phyloP scores from a whole-genome alignment of 2,888 invertebrate genomes.

The Cataglyphis cursor region DNA sequence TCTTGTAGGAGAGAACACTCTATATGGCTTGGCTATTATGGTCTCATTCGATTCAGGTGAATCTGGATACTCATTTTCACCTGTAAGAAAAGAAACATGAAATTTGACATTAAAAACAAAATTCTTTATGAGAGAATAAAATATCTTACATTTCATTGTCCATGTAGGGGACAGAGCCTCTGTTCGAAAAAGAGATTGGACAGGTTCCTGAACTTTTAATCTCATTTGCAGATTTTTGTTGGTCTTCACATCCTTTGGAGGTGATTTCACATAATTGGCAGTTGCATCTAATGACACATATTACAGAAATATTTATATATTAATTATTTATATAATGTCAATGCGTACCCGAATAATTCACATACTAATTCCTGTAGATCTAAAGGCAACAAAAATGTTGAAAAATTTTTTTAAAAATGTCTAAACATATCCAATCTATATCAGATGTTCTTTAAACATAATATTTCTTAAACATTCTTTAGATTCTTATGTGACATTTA shows the following conservation, averaged over 20 bases:
- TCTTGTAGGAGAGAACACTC: constrained; percentile 83
- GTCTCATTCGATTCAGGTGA: constrained; percentile 86
- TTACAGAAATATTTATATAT: background rate
- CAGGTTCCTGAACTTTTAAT: constrained; percentile 81
- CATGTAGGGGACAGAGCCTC: constrained; percentile 84
- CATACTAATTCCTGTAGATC: background rate
- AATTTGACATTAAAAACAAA: background rate
- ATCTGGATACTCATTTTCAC: constrained; percentile 84
- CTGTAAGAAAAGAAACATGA: constrained; percentile 60
- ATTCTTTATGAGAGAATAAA: background rate
- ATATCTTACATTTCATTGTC: constrained; percentile 79
- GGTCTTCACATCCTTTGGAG: constrained; percentile 84
- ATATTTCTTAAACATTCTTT: background rate
- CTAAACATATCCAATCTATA: background rate
- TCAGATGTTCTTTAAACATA: background rate
- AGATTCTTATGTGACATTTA: background rate
- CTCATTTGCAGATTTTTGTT: constrained; percentile 84
- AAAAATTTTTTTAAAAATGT: background rate
- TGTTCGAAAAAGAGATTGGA: constrained; percentile 80
- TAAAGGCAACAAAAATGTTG: background rate
- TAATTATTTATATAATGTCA: background rate
- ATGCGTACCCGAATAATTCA: background rate
- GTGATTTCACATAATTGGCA: constrained; percentile 79
- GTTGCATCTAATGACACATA: constrained; percentile 77
- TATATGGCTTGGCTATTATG: constrained; percentile 82